phyloP scores from a whole-genome alignment of 2,888 invertebrate genomes.

The Rhynchonema sp. region DNA sequence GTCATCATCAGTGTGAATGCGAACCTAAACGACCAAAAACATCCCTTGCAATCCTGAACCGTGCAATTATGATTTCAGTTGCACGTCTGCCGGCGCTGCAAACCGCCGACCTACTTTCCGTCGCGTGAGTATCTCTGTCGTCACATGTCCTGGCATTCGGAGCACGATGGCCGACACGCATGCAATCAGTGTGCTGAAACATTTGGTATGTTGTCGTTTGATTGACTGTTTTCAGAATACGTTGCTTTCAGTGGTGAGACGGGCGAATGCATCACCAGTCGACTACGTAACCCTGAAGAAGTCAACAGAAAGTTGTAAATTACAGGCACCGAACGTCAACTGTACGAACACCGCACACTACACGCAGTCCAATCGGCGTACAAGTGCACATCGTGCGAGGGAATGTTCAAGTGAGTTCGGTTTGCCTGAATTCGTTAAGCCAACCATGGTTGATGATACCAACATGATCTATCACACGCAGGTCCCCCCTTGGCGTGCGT shows the following conservation, averaged over 20 bases:
- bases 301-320: too few relatives aligned
- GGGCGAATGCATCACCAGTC: too few relatives aligned
- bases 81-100: conserved; percentile 21
- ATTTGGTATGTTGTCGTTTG: too few relatives aligned
- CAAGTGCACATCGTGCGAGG: not conserved
- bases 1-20: too few relatives aligned
- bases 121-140: conserved; percentile 18
- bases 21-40: too few relatives aligned
- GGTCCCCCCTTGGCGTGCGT: not conserved
- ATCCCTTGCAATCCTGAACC: too few relatives aligned
- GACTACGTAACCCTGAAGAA: too few relatives aligned
- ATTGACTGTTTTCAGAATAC: too few relatives aligned
- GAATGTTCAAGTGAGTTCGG: not conserved
- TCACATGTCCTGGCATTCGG: conserved; percentile 21
- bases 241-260: too few relatives aligned
- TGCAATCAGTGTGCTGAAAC: not conserved
- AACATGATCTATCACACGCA: not conserved
- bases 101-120: conserved; percentile 16
- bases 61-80: conserved; percentile 12
- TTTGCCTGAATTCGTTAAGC: not conserved
- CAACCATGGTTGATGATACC: not conserved
- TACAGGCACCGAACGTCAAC: too few relatives aligned
- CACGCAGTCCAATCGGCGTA: not conserved
- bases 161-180: not conserved
- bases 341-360: not conserved